Conservation (phyloP, 2,113 vertebrate genomes). For the Erpornis zantholeuca region DNA sequence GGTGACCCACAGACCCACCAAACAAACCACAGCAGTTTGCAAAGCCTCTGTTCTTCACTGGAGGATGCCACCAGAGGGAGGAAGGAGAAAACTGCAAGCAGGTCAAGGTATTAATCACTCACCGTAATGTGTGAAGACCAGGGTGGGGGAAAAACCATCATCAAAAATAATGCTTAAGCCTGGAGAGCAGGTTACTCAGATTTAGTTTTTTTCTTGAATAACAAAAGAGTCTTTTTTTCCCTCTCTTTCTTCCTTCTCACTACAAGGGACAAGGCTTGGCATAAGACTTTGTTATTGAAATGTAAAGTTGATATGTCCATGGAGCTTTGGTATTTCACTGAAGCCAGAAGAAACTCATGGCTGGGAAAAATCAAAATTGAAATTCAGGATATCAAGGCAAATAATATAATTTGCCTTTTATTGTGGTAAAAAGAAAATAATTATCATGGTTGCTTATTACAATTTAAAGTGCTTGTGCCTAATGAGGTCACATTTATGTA, state of each 20-base stretch:
- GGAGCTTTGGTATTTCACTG: not conserved
- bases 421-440: not conserved
- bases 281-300: not conserved
- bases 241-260: not conserved
- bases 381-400: not conserved
- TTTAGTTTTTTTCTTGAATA: not conserved
- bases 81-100: not conserved
- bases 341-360: not conserved
- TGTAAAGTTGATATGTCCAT: not conserved
- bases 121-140: not conserved
- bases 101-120: not conserved
- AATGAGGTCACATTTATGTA: not conserved
- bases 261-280: not conserved
- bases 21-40: not conserved
- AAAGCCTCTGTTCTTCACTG: not conserved
- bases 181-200: not conserved
- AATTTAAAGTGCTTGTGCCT: not conserved
- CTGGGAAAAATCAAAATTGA: not conserved
- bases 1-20: not conserved
- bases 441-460: not conserved
- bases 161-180: not conserved
- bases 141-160: not conserved
- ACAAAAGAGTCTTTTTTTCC: rapidly evolving
- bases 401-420: not conserved
- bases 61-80: not conserved